A percentile compares a stretch with the other conserved stretches of the same genome.
phyloP scores from a whole-genome alignment of 2,888 invertebrate genomes.

The Blomia tropicalis region DNA sequence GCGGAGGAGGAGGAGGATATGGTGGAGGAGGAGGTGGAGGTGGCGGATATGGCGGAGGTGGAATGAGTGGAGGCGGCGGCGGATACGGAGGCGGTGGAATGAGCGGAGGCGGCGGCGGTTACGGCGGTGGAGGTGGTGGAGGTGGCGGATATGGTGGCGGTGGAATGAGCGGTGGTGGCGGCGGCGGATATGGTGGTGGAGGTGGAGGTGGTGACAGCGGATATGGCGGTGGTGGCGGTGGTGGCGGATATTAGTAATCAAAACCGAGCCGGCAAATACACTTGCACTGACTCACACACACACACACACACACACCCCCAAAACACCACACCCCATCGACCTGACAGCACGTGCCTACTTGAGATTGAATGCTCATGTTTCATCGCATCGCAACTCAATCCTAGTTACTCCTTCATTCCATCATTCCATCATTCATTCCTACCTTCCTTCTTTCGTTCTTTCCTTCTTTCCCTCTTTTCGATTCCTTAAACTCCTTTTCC shows the following conservation, averaged over 20 bases:
- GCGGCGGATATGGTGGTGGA: constrained; percentile 4
- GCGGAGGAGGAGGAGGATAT: neutral
- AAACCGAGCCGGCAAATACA: neutral
- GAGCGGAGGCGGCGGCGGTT: neutral
- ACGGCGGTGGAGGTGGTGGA: neutral
- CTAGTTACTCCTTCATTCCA: neutral
- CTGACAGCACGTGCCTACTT: too few species aligned
- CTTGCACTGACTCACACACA: neutral
- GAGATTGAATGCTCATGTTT: too few species aligned
- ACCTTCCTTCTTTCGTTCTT: neutral
- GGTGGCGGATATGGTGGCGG: neutral
- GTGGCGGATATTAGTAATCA: neutral
- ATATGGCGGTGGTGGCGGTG: neutral
- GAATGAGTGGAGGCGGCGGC: neutral
- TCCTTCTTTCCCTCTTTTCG: neutral
- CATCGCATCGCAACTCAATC: neutral
- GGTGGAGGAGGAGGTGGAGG: neutral
- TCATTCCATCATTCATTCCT: neutral
- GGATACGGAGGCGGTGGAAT: neutral
- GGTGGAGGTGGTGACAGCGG: constrained; percentile 3
- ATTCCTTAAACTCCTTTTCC: neutral
- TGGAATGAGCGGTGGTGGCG: neutral
- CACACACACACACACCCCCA: neutral
- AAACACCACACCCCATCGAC: neutral
- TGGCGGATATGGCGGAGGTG: neutral